Conservation (phyloP, 1,140 invertebrate genomes). For the Bombus ignitus region DNA sequence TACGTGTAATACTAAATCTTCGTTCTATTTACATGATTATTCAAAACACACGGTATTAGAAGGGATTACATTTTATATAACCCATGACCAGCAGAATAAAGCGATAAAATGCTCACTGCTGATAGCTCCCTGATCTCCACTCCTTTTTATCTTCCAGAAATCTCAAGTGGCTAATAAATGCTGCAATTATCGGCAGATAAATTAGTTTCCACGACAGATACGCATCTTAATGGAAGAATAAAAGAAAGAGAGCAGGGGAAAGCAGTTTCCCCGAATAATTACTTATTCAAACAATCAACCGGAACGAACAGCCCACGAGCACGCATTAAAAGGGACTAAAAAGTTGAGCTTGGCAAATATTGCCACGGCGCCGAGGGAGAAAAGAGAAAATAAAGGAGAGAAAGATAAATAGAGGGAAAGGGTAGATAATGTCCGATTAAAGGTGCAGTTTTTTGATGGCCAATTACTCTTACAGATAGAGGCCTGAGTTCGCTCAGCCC, state of each 20-base stretch:
- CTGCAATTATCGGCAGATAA: background rate
- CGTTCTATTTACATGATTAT: too few relatives aligned
- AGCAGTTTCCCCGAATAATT: background rate
- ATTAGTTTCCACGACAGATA: background rate
- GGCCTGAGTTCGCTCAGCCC: background rate
- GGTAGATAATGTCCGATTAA: conserved; percentile 34
- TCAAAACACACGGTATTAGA: too few relatives aligned
- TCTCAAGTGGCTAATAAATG: background rate
- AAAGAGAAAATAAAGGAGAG: background rate
- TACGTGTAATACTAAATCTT: too few relatives aligned
- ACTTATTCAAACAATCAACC: background rate
- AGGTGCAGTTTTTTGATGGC: conserved; percentile 43
- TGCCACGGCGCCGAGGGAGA: background rate
- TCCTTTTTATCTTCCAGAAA: background rate
- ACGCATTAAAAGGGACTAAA: background rate
- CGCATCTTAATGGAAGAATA: background rate
- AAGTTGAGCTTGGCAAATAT: background rate
- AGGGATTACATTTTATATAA: too few relatives aligned
- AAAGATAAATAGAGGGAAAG: background rate
- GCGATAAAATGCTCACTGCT: background rate
- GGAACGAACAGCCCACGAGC: background rate
- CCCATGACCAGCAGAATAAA: background rate
- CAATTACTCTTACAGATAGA: conserved; percentile 43
- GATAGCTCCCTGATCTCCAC: background rate
- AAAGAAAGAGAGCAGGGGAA: background rate